phyloP scores from a whole-genome alignment of 2,797 vertebrate genomes.

The Propithecus deckenii region DNA sequence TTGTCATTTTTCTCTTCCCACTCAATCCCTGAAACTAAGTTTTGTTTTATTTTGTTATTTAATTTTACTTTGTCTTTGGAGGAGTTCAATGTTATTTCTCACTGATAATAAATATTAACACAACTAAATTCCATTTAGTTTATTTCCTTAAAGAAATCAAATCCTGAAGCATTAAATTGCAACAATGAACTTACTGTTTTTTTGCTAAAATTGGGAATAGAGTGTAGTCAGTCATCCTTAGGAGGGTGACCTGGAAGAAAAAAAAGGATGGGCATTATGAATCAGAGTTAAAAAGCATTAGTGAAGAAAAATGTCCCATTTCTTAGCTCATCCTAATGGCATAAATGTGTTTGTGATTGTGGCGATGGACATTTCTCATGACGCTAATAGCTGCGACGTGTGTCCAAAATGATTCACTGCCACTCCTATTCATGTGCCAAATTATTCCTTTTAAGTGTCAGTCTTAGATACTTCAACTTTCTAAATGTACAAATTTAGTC shows the following conservation, averaged over 20 bases:
- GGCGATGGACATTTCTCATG: slow-evolving; percentile 70
- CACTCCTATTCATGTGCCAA: slow-evolving; percentile 26
- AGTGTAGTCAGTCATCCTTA: slow-evolving; percentile 62
- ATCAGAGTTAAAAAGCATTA: slow-evolving; percentile 79
- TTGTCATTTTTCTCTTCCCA: background rate
- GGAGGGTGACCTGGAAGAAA: slow-evolving; percentile 69
- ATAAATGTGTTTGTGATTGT: slow-evolving; percentile 78
- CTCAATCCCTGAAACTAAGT: background rate
- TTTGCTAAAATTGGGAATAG: slow-evolving; percentile 69
- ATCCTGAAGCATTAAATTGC: slow-evolving; percentile 70
- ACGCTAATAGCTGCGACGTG: slow-evolving; percentile 67
- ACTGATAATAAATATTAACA: background rate
- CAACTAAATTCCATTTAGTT: background rate
- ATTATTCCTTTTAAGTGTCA: slow-evolving; percentile 40
- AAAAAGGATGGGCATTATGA: slow-evolving; percentile 74
- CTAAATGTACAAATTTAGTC: background rate
- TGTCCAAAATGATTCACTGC: slow-evolving; percentile 33
- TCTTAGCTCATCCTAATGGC: slow-evolving; percentile 70
- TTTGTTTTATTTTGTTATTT: background rate
- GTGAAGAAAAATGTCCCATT: slow-evolving; percentile 80
- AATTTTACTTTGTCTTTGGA: background rate
- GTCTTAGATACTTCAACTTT: slow-evolving; percentile 34
- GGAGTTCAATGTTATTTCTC: background rate
- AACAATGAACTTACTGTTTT: slow-evolving; percentile 62
- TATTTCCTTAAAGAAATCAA: slow-evolving; percentile 68